Evolutionary conservation across 1,140 invertebrate species (phyloP), one percentile per base, ranked within the genome.

Genomic region (Euwallacea fornicatus): DNA sequence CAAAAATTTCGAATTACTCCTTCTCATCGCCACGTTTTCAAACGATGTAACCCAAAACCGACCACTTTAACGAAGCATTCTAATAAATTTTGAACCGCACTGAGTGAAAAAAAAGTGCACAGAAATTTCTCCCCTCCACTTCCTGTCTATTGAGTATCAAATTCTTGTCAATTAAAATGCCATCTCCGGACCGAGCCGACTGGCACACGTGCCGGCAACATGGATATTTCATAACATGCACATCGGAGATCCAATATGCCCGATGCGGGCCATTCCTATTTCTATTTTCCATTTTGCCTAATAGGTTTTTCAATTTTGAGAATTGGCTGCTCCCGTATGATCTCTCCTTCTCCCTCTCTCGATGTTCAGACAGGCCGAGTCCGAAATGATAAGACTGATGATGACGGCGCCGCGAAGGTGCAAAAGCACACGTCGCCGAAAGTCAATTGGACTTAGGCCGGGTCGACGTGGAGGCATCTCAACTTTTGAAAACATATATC

Each of bases 231-330:
- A 33, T 42, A 44, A 13, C 60, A 44, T 62, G 42, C 56, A 55
- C 42, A 66, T 56, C 53, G 64, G 13, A 11, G 21, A 66, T 66
- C 64, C 64, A 66, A 66, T 66, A 66, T 56, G 53, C 64, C 53
- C 33, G 42, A 42, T 15, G 7, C 53, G n/a, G n/a, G 47, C 11
- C 21, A 13, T 47, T 13, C 54, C n/a, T 41, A 66, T 66, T 66
- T 55, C 64, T 56, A 66, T 67, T 67, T 67, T 50, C 55, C 55
- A 67, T 70, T 70, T 70, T 64, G 41, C 68, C 68, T 70, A 70
- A 70, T 64, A 55, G 33, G 61, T 56, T 70, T 70, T 69, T 69
- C 67, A 69, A 69, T 69, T 69, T 69, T 53, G 67, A 62, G 59
- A 69, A 69, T 69, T 69, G 58, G 56, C 67, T 62, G 67, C 33